Evolutionary conservation across 2,888 invertebrate genomes (phyloP), one percentile per base, ranked within the genome.

Genomic region (Drosophila engyochracea): DNA sequence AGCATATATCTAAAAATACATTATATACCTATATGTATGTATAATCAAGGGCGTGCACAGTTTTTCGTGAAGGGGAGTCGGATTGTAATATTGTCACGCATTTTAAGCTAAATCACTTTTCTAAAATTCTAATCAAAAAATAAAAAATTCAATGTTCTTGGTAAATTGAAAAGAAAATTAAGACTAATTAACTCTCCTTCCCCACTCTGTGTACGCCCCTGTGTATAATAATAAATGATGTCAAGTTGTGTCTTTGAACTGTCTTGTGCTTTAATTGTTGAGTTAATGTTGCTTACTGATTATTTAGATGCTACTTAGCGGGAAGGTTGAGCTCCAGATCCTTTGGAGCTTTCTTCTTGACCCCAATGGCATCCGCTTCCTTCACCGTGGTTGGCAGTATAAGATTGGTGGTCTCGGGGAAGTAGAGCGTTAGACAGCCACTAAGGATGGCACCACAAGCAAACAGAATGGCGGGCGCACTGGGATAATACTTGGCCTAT

Each of bases 351-450:
- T 89, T 85, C 57, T 87, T 87, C 52, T 86, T 85, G 22, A 71
- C 65, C 5, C 92, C 92, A 65, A 95, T 93, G 33, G 92, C 91
- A 85, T 95, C 94, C 0, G 96, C 95, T 81, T 96, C 95, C 49
- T 93, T 92, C 72, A 96, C 94, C 68, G 95, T 95, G 87, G 95
- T 95, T 2, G 96, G 96, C 54, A 96, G 91, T 14, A 94, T 93
- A 41, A 94, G 93, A 92, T 95, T 94, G 39, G 95, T 94, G 4
- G 96, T 96, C 93, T 96, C 96, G 1, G 96, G 96, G 54, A 96
- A 95, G 55, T 94, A 93, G 82, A 95, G 92, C 90, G 95, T 94
- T 61, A 95, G 93, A 31, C 92, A 93, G 33, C 95, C 96, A 14
- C 95, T 95, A 47, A 94, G 82, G 55, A 95, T 93, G 33, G 95